Conservation (phyloP, 2,113 vertebrate genomes). For the Grallaria varia region DNA sequence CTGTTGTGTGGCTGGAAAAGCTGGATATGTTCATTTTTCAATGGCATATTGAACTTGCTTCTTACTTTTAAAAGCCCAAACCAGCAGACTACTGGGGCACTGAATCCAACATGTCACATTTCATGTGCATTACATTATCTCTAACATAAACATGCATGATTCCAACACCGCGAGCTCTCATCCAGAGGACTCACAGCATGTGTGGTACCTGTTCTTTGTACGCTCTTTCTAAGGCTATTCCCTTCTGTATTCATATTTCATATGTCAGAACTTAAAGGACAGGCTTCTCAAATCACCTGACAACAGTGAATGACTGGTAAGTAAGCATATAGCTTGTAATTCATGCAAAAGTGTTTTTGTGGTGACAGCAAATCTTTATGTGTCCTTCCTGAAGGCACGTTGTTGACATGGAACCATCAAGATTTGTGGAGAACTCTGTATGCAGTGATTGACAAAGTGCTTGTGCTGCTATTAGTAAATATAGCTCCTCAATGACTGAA, state of each 20-base stretch:
- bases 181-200: background rate
- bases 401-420: conserved; percentile 48
- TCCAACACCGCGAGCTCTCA: background rate
- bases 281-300: conserved; percentile 45
- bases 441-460: conserved; percentile 49
- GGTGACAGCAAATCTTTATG: conserved; percentile 54
- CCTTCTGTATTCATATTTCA: background rate
- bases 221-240: background rate
- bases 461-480: conserved; percentile 26
- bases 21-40: background rate
- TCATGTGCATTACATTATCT: background rate
- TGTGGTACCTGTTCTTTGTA: background rate
- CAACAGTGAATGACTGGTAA: conserved; percentile 38
- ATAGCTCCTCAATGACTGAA: background rate
- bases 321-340: conserved; percentile 51
- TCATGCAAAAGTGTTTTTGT: conserved; percentile 43
- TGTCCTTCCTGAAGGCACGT: background rate
- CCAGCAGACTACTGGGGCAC: background rate
- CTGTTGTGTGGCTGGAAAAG: background rate
- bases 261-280: conserved; percentile 23
- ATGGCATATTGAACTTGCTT: background rate
- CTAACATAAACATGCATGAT: background rate
- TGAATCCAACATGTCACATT: background rate
- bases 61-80: background rate
- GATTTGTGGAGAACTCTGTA: conserved; percentile 26